Evolutionary conservation across 2,113 vertebrate species (phyloP).

Genomic region (Trogon surrucura): DNA sequence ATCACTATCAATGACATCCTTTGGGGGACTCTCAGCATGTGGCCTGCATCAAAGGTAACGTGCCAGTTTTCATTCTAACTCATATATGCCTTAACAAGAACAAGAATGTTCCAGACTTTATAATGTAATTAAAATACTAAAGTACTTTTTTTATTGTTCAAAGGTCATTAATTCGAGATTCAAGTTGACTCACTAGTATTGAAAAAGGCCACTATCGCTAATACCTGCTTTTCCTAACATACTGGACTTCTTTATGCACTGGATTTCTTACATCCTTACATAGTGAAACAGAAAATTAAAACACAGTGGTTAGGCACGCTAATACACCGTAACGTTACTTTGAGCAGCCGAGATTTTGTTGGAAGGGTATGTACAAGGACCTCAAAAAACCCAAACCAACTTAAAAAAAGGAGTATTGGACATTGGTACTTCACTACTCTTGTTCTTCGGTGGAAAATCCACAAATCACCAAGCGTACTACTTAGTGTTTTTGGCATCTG

Average conservation of each 20-base stretch:
- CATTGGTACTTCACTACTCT: background rate
- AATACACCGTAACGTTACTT: background rate
- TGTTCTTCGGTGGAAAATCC: background rate
- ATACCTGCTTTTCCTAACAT: background rate
- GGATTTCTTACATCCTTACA: background rate
- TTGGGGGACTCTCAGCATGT: constrained; percentile 47
- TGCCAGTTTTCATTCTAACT: constrained; percentile 12
- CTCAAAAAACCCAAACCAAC: background rate
- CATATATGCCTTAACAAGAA: constrained; percentile 15
- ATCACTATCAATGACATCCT: constrained; percentile 16
- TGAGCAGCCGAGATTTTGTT: background rate
- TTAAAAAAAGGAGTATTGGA: background rate
- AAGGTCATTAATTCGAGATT: background rate
- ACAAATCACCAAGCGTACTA: background rate
- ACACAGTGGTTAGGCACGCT: background rate
- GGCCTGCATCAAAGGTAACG: constrained; percentile 26
- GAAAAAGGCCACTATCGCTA: background rate
- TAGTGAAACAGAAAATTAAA: background rate
- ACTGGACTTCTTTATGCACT: background rate
- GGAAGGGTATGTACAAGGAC: background rate
- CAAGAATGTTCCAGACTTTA: background rate
- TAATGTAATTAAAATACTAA: background rate
- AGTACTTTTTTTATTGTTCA: background rate
- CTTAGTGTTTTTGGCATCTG: background rate
- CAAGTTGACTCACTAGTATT: background rate